phyloP scores from a whole-genome alignment of 2,113 vertebrate genomes.

The Geococcyx californianus region DNA sequence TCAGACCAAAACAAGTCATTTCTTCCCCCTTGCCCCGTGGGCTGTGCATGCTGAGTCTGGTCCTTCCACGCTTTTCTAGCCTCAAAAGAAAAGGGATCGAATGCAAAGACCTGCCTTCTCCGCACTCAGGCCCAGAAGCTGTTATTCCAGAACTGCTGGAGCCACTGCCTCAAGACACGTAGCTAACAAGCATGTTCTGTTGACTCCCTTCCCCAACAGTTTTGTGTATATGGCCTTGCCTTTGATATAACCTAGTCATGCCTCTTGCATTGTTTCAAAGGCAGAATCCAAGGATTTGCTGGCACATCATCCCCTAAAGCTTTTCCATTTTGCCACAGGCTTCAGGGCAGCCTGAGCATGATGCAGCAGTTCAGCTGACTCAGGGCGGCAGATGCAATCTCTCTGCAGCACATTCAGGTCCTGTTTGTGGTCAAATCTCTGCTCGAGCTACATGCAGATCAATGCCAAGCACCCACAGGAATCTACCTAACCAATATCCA shows the following conservation, averaged over 20 bases:
- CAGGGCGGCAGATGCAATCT: constrained; percentile 42
- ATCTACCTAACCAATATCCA: neutral
- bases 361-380: constrained; percentile 24
- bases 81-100: neutral
- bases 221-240: neutral
- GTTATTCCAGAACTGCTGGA: neutral
- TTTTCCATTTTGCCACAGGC: neutral
- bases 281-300: neutral
- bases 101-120: neutral
- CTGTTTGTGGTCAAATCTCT: constrained; percentile 24
- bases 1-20: neutral
- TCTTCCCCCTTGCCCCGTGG: neutral
- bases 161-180: fast-evolving
- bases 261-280: neutral
- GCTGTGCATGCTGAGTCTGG: constrained; percentile 34
- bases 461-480: constrained; percentile 10
- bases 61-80: neutral
- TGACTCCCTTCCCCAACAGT: neutral
- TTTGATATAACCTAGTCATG: neutral
- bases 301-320: neutral
- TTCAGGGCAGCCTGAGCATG: neutral
- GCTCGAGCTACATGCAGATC: neutral
- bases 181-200: neutral
- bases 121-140: neutral
- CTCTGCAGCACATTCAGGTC: neutral